These are phyloP conservation scores for Cosmorhoe ocellata DNA, from an alignment of 2,888 invertebrate species.

Conservation along the genomic window DNA sequence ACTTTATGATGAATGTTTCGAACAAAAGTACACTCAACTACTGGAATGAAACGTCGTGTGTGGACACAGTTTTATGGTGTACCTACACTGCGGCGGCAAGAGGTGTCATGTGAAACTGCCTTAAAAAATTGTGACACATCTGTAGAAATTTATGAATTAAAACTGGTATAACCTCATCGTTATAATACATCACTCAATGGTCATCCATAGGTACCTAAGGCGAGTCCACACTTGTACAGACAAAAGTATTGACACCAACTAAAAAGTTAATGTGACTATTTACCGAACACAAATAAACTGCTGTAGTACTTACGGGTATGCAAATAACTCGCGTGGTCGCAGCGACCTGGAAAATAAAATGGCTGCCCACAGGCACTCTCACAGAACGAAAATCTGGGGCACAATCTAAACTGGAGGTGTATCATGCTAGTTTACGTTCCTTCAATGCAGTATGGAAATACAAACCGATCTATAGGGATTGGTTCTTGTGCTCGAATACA, in stretches of 20 bases:
- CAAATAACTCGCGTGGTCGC: conserved; percentile 55
- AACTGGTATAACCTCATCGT: too few relatives aligned
- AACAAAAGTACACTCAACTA: not conserved
- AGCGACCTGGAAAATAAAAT: conserved; percentile 55
- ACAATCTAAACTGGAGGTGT: conserved; percentile 49
- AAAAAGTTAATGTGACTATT: not conserved
- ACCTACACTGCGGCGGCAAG: too few relatives aligned
- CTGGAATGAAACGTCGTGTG: conserved; percentile 1
- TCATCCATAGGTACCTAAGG: too few relatives aligned
- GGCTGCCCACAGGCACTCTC: conserved; percentile 47
- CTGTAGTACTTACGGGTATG: conserved; percentile 60
- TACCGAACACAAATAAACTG: conserved; percentile 32
- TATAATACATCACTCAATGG: too few relatives aligned
- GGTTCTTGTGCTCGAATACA: conserved; percentile 32
- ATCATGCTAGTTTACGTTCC: conserved; percentile 36
- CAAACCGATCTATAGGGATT: conserved; percentile 35
- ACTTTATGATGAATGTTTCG: conserved; percentile 28
- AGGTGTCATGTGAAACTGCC: too few relatives aligned
- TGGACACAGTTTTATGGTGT: too few relatives aligned
- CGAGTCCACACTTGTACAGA: too few relatives aligned
- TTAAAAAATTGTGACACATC: too few relatives aligned
- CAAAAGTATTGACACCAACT: not conserved
- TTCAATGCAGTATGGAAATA: conserved; percentile 41
- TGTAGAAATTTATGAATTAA: too few relatives aligned
- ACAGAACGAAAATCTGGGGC: conserved; percentile 58